Evolutionary conservation across 2,888 invertebrate genomes (phyloP), one percentile per base, ranked within the genome.

Genomic region (Drosophila prolongata): DNA sequence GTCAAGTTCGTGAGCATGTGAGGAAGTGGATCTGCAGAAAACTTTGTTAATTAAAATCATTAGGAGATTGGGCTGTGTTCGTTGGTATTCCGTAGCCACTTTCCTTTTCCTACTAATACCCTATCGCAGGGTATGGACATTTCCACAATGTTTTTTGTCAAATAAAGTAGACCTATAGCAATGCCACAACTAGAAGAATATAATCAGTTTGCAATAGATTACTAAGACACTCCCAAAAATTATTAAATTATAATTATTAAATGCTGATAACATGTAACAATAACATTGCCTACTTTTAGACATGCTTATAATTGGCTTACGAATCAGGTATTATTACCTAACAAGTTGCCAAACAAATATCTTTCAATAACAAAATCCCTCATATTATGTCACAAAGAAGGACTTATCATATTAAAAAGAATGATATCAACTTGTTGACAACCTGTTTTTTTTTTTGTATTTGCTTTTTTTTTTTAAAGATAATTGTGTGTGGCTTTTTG

Each of bases 1-100:
- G 92, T 92, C n/a, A 91, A 91, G 78, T 92, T 92, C 80, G 87
- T 89, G 19, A 78, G 90, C 27, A 65, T 88, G 67, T 90, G 54
- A 83, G 40, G 43, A 43, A 24, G 19, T 43, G 43, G 13, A 19
- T 24, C 11, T 19, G 6, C 19, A 35, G 34, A 11, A 76, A 71
- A 80, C 52, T 68, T 75, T 77, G 46, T 64, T 75, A 69, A 80
- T 79, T 72, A 68, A 82, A 82, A 65, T 55, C 68, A 70, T 68
- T 59, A 60, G 40, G 46, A 55, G 66, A 40, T 54, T 56, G 50
- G 64, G 53, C 60, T 24, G 38, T 60, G 69, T 34, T 58, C 19
- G 30, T 34, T 40, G 38, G 19, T 55, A 58, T 58, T 55, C 30
- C 57, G 38, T 40, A 30, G 11, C n/a, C 53, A 27, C 27, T 40